Percentiles rank a stretch among this genome's conserved stretches.
Evolutionary conservation across 2,797 vertebrate species (phyloP).

Genomic region (Pempheris klunzingeri): DNA sequence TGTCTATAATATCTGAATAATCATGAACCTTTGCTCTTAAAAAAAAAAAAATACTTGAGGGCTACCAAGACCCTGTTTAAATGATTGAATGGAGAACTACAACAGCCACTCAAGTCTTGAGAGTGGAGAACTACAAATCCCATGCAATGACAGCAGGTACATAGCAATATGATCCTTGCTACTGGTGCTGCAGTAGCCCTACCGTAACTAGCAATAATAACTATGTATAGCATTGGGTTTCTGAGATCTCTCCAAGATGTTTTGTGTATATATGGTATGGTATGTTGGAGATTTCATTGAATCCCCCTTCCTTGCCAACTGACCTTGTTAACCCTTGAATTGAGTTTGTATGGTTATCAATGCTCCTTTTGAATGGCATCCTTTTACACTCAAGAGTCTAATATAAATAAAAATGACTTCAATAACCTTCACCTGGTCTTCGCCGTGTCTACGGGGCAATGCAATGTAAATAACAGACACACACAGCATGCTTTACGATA

Average conservation of each 20-base stretch:
- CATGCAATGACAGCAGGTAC: constrained; percentile 79
- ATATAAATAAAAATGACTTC: constrained; percentile 88
- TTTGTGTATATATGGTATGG: constrained; percentile 83
- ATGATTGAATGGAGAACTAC: constrained; percentile 74
- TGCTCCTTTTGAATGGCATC: constrained; percentile 90
- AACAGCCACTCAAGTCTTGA: constrained; percentile 59
- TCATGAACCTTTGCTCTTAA: constrained; percentile 79
- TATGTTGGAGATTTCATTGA: constrained; percentile 84
- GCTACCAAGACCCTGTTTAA: constrained; percentile 61
- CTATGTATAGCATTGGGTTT: constrained; percentile 82
- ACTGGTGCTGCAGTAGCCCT: constrained; percentile 83
- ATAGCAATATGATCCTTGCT: constrained; percentile 84
- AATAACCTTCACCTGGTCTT: constrained; percentile 73
- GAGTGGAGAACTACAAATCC: constrained; percentile 79
- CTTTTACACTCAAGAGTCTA: constrained; percentile 91
- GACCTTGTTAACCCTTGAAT: constrained; percentile 85
- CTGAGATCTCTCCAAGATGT: constrained; percentile 79
- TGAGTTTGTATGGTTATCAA: constrained; percentile 88
- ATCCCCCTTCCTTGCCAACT: constrained; percentile 72
- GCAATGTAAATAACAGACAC: constrained; percentile 17
- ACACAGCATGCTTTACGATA: neutral
- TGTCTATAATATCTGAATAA: constrained; percentile 84
- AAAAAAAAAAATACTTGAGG: constrained; percentile 58
- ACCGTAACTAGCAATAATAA: constrained; percentile 88
- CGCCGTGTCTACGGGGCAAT: constrained; percentile 36